Evolutionary conservation across 1,140 invertebrate genomes (phyloP).

Genomic region (Anagrus nilaparvatae): DNA sequence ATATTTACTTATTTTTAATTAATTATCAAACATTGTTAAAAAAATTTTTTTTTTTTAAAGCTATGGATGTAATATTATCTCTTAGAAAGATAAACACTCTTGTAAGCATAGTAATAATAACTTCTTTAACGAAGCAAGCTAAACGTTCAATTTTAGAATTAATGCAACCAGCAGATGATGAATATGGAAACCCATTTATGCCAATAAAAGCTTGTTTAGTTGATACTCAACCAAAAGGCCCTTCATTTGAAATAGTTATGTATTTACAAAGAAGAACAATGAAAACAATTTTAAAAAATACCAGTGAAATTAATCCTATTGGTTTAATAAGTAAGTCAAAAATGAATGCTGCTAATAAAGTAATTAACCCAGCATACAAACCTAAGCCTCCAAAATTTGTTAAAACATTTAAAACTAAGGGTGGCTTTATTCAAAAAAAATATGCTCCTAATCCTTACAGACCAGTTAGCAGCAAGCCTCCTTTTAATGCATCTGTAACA

Average conservation of each 20-base stretch:
- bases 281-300: conserved; percentile 22
- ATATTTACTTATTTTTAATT: conserved; percentile 3
- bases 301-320: conserved; percentile 1
- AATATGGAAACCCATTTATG: conserved; percentile 34
- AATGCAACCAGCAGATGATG: conserved; percentile 27
- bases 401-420: conserved; percentile 7
- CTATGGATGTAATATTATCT: conserved; percentile 33
- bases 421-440: conserved; percentile 10
- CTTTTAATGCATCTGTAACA: too few relatives aligned
- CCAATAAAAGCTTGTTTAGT: conserved; percentile 33
- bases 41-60: conserved; percentile 23
- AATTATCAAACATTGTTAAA: neutral
- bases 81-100: conserved; percentile 32
- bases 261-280: conserved; percentile 33
- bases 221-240: conserved; percentile 33
- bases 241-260: conserved; percentile 37
- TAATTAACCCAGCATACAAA: conserved; percentile 7
- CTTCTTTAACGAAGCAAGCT: conserved; percentile 39
- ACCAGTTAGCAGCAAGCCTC: too few relatives aligned
- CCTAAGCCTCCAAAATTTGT: conserved; percentile 1
- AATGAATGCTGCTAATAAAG: conserved; percentile 9
- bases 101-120: conserved; percentile 36
- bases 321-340: conserved; percentile 16
- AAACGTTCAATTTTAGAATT: conserved; percentile 38
- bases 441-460: conserved; percentile 8